Percentiles rank a stretch among this genome's conserved stretches.
Evolutionary conservation across 2,888 invertebrate species (phyloP).

Genomic region (Sesia bembeciformis): DNA sequence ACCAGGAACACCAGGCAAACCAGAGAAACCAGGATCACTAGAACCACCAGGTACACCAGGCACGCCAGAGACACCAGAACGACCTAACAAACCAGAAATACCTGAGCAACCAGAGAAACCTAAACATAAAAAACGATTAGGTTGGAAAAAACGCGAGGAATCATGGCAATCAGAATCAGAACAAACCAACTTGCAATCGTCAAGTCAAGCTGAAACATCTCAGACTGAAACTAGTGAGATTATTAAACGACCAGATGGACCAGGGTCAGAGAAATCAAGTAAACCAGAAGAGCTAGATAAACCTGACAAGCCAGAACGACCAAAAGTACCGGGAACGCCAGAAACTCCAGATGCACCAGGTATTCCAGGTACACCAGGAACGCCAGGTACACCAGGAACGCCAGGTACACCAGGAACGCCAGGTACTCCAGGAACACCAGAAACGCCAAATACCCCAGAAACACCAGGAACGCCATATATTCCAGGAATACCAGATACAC

Average conservation of each 20-base stretch:
- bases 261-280: background rate
- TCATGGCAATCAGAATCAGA: too few species aligned
- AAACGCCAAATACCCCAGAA: background rate
- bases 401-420: background rate
- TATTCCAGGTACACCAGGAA: conserved; percentile 1
- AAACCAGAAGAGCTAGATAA: background rate
- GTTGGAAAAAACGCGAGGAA: too few species aligned
- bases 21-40: background rate
- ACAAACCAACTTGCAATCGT: too few species aligned
- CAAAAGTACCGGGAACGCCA: conserved; percentile 1
- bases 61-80: conserved; percentile 8
- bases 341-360: background rate
- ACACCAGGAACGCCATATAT: background rate
- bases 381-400: background rate
- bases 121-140: background rate
- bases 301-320: background rate
- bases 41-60: conserved; percentile 1
- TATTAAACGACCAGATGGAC: too few species aligned
- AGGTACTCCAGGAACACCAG: background rate
- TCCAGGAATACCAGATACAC: background rate
- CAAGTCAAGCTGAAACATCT: too few species aligned
- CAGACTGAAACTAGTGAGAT: too few species aligned
- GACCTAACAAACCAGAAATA: conserved; percentile 4
- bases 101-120: background rate
- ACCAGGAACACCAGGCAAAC: conserved; percentile 7